A percentile compares a stretch with the other conserved stretches of the same genome.
Evolutionary conservation across 2,113 vertebrate genomes (phyloP).

Genomic region (Zosterops hypoxanthus): DNA sequence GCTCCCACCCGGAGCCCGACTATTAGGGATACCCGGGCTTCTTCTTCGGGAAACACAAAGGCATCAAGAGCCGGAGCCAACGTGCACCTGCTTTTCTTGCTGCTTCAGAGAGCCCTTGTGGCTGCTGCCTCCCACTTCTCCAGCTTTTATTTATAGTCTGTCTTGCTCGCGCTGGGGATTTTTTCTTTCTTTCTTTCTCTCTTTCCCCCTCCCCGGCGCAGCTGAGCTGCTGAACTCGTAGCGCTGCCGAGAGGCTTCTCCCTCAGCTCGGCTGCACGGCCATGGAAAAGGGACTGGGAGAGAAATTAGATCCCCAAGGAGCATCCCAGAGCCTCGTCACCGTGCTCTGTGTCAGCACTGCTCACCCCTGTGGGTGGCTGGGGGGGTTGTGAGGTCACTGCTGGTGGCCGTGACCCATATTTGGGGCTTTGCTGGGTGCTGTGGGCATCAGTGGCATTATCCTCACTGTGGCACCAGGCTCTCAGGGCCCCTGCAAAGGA

Average conservation of each 20-base stretch:
- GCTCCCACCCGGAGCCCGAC: background rate
- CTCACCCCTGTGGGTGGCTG: background rate
- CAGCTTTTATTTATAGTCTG: slow-evolving; percentile 70
- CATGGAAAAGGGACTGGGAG: background rate
- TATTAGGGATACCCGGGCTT: slow-evolving; percentile 41
- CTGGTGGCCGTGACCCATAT: background rate
- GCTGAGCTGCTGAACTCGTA: slow-evolving; percentile 41
- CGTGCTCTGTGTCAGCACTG: fast-evolving
- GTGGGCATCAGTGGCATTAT: fast-evolving
- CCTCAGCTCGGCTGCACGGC: background rate
- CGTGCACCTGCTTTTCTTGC: slow-evolving; percentile 46
- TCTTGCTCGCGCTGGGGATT: slow-evolving; percentile 1
- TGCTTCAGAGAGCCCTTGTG: slow-evolving; percentile 53
- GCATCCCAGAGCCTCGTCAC: background rate
- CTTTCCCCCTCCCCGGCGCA: background rate
- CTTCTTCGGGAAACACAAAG: slow-evolving; percentile 27
- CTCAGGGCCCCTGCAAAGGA: background rate
- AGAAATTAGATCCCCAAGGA: background rate
- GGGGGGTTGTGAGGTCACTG: background rate
- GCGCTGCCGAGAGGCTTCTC: background rate
- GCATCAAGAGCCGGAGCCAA: background rate
- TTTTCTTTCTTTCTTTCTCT: background rate
- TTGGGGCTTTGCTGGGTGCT: background rate
- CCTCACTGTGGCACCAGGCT: fast-evolving
- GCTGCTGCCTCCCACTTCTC: slow-evolving; percentile 62